Base-by-base conservation (phyloP, 2,888 invertebrate species). In the Hartigia nigra region DNA sequence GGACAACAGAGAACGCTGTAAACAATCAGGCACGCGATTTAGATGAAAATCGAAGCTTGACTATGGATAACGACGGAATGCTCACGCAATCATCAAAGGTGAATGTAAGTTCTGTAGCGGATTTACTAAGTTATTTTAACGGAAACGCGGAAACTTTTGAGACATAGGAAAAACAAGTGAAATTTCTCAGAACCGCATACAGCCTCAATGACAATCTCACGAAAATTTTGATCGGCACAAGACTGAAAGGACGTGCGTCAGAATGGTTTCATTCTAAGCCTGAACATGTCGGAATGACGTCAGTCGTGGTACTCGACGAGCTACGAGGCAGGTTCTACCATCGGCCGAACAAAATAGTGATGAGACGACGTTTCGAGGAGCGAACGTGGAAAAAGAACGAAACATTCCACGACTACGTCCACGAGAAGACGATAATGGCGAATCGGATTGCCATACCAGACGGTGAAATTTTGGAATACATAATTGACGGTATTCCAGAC, bases 101-200 rank as follows among this genome's bases (percentile, higher is more conserved):
- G 69, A 79, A 77, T 14, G n/a, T 79, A 55, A 70, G 69, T 36
- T 14, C 31, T 74, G 34, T 78, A 2, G 78, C 76, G 0, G 78
- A 80, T 9, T 55, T 80, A 9, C 75, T 79, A 35, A 69, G 69
- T 31, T 11, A 31, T 31, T 80, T 70, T n/a, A 3, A 69, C 31
- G 78, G 78, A 12, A 76, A 76, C 9, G 70, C 74, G 12, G 76
- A 78, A 31, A 69, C 69, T 31, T 76, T 37, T 69, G 80, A 78
- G 34, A 78, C 78, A 11, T 80, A 78, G 80, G 78, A 32, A 75
- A 80, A 5, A 39, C 77, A 77, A n/a, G 39, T 77, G 32, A 1
- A 12, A 23, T 37, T 77, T 12, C 35, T 77, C 12, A 77, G 55
- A 31, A 4, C 69, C 9, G 69, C 74, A 34, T 77, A 77, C 23